Evolutionary conservation across 2,797 vertebrate genomes (phyloP).

Genomic region (Ctenosaura bakeri): DNA sequence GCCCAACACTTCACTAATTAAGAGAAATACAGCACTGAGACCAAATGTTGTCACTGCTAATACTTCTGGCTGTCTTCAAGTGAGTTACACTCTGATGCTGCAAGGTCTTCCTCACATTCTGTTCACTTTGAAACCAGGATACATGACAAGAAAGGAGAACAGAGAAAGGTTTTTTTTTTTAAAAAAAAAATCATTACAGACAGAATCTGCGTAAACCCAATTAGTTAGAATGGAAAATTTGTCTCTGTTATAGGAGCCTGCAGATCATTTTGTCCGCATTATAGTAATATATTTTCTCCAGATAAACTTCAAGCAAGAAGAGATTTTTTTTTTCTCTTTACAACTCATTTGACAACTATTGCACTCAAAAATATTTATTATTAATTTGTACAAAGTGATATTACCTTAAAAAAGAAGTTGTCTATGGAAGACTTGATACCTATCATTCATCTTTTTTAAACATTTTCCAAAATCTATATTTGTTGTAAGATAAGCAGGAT

Average conservation of each 20-base stretch:
- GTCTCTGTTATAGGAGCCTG: conserved; percentile 54
- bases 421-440: neutral
- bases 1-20: conserved; percentile 48
- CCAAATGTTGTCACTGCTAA: conserved; percentile 21
- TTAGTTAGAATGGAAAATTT: conserved; percentile 54
- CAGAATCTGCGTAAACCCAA: conserved; percentile 54
- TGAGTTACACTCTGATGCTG: conserved; percentile 29
- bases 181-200: conserved; percentile 58
- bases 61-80: conserved; percentile 55
- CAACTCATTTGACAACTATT: conserved; percentile 36
- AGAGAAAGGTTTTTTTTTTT: neutral
- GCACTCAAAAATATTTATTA: conserved; percentile 19
- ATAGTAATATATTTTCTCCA: neutral
- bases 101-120: conserved; percentile 36
- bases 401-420: neutral
- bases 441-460: neutral
- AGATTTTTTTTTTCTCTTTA: conserved; percentile 42
- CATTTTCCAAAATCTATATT: neutral
- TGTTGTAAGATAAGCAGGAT: neutral
- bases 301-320: conserved; percentile 15
- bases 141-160: conserved; percentile 41
- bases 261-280: conserved; percentile 53
- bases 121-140: conserved; percentile 54
- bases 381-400: conserved; percentile 28
- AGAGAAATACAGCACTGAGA: conserved; percentile 50